phyloP scores from a whole-genome alignment of 2,888 invertebrate genomes.

The Eucriotettix oculatus region DNA sequence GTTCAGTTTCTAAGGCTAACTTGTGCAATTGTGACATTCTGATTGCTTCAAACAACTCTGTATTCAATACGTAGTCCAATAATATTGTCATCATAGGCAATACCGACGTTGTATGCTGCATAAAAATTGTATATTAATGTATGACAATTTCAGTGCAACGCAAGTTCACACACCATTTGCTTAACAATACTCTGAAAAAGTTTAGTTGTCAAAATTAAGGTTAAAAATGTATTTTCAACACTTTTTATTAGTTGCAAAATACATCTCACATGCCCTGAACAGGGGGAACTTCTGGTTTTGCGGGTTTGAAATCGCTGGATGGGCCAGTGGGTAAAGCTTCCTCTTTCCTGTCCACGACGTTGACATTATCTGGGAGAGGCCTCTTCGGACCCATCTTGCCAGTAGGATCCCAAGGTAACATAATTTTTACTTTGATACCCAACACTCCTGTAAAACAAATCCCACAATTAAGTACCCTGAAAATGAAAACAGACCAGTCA shows the following conservation, averaged over 20 bases:
- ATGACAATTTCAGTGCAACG: too few species aligned
- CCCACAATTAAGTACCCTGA: neutral
- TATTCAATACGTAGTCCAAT: too few species aligned
- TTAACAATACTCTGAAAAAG: too few species aligned
- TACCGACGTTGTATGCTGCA: too few species aligned
- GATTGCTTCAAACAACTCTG: too few species aligned
- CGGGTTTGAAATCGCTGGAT: constrained; percentile 56
- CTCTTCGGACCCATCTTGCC: constrained; percentile 97
- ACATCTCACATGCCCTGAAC: neutral
- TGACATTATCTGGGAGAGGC: constrained; percentile 93
- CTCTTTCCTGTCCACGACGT: constrained; percentile 94
- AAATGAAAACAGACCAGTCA: neutral
- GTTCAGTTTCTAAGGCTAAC: too few species aligned
- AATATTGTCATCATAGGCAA: too few species aligned
- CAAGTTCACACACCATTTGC: too few species aligned
- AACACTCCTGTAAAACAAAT: constrained; percentile 28
- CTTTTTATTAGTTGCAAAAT: neutral
- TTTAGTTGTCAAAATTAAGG: too few species aligned
- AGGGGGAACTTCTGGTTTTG: constrained; percentile 36
- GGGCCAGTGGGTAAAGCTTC: constrained; percentile 60
- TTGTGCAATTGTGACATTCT: too few species aligned
- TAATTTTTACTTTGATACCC: constrained; percentile 74
- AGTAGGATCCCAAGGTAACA: constrained; percentile 96
- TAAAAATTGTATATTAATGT: too few species aligned
- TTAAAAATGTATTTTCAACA: too few species aligned